Evolutionary conservation across 2,888 invertebrate species (phyloP).

Genomic region (Plebejus anna): DNA sequence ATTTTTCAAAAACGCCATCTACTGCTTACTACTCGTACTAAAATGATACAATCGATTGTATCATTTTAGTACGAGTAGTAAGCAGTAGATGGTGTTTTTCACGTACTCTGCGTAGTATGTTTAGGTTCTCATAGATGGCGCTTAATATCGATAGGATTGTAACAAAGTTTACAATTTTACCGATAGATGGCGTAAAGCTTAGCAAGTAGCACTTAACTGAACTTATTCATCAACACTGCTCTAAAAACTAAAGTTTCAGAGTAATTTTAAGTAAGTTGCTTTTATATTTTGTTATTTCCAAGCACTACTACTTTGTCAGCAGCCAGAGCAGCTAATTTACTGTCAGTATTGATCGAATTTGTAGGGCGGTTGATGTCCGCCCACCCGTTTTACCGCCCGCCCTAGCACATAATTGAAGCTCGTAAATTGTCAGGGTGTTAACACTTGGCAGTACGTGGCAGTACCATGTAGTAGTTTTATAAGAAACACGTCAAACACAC

Average conservation of each 20-base stretch:
- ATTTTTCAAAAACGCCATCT: neutral
- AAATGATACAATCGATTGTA: neutral
- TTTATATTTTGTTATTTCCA: no score
- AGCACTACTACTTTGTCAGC: no score
- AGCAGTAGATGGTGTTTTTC: no score
- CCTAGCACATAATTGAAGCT: neutral
- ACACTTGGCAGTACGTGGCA: no score
- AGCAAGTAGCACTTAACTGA: neutral
- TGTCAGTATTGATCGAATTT: neutral
- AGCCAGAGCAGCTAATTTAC: neutral
- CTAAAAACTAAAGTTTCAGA: no score
- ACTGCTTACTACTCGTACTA: neutral
- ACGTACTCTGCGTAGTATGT: neutral
- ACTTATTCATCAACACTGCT: no score
- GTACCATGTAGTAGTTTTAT: no score
- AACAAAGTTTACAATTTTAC: neutral
- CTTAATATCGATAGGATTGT: neutral
- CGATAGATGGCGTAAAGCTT: neutral
- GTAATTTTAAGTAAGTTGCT: no score
- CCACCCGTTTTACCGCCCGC: neutral
- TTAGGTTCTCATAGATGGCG: neutral
- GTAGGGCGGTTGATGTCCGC: neutral
- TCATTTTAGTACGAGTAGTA: no score
- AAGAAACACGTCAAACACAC: no score
- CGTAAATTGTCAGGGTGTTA: neutral